Percentiles rank a stretch among this genome's conserved stretches.
These are phyloP conservation scores for Digitonthophagus gazella DNA, from an alignment of 2,888 invertebrate species.

Conservation along the genomic window DNA sequence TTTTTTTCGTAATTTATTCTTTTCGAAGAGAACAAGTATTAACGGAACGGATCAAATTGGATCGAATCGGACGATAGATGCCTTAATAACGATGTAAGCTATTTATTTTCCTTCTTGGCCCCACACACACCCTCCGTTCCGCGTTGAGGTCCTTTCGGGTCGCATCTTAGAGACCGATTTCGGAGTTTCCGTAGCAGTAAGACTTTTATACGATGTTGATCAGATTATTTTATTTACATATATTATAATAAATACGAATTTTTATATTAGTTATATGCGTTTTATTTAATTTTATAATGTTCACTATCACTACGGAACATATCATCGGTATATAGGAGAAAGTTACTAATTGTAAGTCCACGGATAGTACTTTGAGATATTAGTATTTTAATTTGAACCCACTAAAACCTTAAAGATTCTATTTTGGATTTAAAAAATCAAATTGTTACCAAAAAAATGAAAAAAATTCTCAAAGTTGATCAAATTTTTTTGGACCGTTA, in stretches of 20 bases:
- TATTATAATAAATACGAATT: slow-evolving; percentile 21
- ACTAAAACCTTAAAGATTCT: too few relatives aligned
- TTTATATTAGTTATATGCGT: background rate
- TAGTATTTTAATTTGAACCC: too few relatives aligned
- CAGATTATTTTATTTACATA: slow-evolving; percentile 37
- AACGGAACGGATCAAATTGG: background rate
- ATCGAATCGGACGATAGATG: background rate
- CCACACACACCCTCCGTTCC: background rate
- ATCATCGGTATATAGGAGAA: too few relatives aligned
- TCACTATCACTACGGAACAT: too few relatives aligned
- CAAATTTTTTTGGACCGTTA: too few relatives aligned
- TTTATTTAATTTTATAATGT: background rate
- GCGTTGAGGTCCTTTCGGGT: background rate
- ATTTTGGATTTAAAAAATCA: too few relatives aligned
- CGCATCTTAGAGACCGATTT: background rate
- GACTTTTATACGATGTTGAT: slow-evolving; percentile 37
- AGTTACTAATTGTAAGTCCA: too few relatives aligned
- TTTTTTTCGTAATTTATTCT: background rate
- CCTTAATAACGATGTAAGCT: slow-evolving; percentile 2
- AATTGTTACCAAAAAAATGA: too few relatives aligned
- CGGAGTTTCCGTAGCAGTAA: slow-evolving; percentile 24
- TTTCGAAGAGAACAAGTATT: slow-evolving; percentile 9
- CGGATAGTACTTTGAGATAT: too few relatives aligned
- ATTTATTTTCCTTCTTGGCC: slow-evolving; percentile 10
- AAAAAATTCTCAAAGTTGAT: too few relatives aligned